These are phyloP conservation scores for Leptoclinus maculatus DNA, from an alignment of 2,797 vertebrate genomes.

Conservation along the genomic window DNA sequence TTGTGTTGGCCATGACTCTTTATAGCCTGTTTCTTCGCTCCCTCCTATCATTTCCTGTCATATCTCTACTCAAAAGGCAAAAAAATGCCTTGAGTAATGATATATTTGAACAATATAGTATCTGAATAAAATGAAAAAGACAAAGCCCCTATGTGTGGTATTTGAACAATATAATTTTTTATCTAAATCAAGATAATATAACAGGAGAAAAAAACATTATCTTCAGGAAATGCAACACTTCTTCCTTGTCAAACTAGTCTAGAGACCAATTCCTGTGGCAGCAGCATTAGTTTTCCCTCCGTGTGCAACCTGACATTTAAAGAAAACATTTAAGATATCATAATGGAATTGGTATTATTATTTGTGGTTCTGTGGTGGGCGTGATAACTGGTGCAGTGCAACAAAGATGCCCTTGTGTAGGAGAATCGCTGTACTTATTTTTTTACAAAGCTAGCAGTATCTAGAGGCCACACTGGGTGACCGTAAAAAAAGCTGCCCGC, in stretches of 20 bases:
- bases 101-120: neutral
- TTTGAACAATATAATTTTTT: neutral
- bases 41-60: neutral
- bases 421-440: neutral
- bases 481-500: constrained; percentile 25
- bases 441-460: constrained; percentile 11
- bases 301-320: neutral
- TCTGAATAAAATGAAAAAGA: neutral
- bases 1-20: neutral
- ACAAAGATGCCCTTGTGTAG: neutral
- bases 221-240: neutral
- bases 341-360: neutral
- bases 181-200: neutral
- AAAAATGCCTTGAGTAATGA: neutral
- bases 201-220: neutral
- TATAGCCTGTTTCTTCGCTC: neutral
- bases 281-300: neutral
- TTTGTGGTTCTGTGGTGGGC: neutral
- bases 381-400: constrained; percentile 2
- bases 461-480: constrained; percentile 18
- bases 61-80: neutral
- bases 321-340: neutral
- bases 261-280: neutral
- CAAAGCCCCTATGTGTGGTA: neutral
- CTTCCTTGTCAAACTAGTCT: neutral